Evolutionary conservation across 2,888 invertebrate genomes (phyloP).

Genomic region (Euplexia lucipara): DNA sequence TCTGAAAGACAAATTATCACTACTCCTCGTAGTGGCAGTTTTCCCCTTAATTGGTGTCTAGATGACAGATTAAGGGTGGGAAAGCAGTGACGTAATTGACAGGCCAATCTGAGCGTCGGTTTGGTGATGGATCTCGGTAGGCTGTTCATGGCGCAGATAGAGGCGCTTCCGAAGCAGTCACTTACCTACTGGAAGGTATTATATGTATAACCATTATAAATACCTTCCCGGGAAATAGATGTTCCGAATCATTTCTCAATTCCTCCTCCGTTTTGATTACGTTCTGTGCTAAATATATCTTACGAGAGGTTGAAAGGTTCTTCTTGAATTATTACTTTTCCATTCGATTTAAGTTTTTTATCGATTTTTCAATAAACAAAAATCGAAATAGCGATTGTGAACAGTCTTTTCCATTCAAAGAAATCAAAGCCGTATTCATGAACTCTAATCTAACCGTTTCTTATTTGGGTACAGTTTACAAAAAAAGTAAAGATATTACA

Average conservation of each 20-base stretch:
- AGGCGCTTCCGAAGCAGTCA: slow-evolving; percentile 29
- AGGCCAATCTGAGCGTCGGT: slow-evolving; percentile 85
- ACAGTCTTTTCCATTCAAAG: neutral
- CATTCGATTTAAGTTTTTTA: neutral
- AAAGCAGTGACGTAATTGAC: slow-evolving; percentile 88
- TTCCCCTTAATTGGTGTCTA: slow-evolving; percentile 88
- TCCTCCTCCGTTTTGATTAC: slow-evolving; percentile 40
- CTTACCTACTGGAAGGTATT: slow-evolving; percentile 18
- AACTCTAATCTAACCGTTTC: neutral
- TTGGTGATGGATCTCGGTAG: slow-evolving; percentile 78
- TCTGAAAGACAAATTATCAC: slow-evolving; percentile 83
- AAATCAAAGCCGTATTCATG: neutral
- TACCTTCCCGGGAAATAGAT: slow-evolving; percentile 29
- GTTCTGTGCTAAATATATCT: slow-evolving; percentile 30
- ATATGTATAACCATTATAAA: slow-evolving; percentile 41
- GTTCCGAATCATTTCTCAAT: slow-evolving; percentile 42
- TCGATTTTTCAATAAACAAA: neutral
- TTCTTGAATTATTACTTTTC: neutral
- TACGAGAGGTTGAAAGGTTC: slow-evolving; percentile 15
- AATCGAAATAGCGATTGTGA: neutral
- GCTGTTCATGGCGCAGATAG: slow-evolving; percentile 40
- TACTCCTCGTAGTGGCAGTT: slow-evolving; percentile 80
- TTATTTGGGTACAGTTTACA: neutral
- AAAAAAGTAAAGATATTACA: slow-evolving; percentile 12
- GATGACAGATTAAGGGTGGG: slow-evolving; percentile 88